These are phyloP conservation scores for Actinernus sp. DNA, from an alignment of 92 coral and sea anemone species.

Conservation along the genomic window DNA sequence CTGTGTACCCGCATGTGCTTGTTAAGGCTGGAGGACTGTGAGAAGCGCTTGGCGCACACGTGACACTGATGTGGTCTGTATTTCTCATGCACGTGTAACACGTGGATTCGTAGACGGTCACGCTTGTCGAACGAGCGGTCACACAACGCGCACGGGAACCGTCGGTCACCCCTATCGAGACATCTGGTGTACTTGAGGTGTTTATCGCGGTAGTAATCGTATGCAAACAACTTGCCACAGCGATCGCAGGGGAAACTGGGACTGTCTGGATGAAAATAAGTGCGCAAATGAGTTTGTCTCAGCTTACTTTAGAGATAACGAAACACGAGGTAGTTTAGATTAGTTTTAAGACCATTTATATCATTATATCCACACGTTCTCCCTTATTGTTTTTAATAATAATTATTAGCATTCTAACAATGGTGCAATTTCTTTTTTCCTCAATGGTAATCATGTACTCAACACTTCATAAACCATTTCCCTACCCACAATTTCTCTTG, in stretches of 20 bases:
- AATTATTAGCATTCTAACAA: too few species aligned
- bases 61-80: slow-evolving; percentile 79
- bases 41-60: slow-evolving; percentile 71
- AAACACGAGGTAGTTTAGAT: not conserved
- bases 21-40: slow-evolving; percentile 88
- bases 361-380: too few species aligned
- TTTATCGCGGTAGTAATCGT: slow-evolving; percentile 76
- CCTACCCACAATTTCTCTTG: too few species aligned
- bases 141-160: slow-evolving; percentile 76
- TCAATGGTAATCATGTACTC: too few species aligned
- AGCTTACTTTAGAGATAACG: not conserved
- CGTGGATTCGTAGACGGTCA: slow-evolving; percentile 82
- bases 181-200: slow-evolving; percentile 85
- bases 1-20: slow-evolving; percentile 84
- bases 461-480: too few species aligned
- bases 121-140: slow-evolving; percentile 88
- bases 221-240: slow-evolving; percentile 83
- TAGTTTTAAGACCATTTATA: too few species aligned
- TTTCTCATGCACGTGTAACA: slow-evolving; percentile 84
- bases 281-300: too few species aligned
- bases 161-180: slow-evolving; percentile 76
- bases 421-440: too few species aligned
- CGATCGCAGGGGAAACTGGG: slow-evolving; percentile 75
- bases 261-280: slow-evolving; percentile 36
- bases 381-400: too few species aligned